Conservation (phyloP, 2,888 invertebrate genomes). For the Drosophila borborema region DNA sequence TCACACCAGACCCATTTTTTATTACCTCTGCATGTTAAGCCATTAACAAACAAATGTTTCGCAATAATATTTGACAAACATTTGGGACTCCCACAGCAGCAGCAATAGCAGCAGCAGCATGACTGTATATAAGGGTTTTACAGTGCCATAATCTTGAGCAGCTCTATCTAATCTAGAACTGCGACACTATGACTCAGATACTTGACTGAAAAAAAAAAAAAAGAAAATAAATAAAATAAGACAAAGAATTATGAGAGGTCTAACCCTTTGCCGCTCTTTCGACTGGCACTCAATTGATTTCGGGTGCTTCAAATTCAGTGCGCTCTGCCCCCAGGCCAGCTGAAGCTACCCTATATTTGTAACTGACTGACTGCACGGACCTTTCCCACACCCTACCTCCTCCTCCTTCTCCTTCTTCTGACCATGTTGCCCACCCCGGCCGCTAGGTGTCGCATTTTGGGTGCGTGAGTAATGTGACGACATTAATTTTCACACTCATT, state of each 20-base stretch:
- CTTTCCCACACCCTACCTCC: neutral
- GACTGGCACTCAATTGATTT: slow-evolving; percentile 48
- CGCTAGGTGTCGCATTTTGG: slow-evolving; percentile 39
- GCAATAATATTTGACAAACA: neutral
- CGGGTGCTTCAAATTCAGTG: slow-evolving; percentile 52
- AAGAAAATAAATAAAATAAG: slow-evolving; percentile 7
- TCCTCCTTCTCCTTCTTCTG: neutral
- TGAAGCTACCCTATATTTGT: slow-evolving; percentile 19
- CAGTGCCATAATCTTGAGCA: slow-evolving; percentile 2
- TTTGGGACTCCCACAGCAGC: slow-evolving; percentile 4
- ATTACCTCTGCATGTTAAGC: neutral
- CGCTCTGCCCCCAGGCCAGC: neutral
- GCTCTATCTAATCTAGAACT: slow-evolving; percentile 40
- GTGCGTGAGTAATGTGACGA: slow-evolving; percentile 81
- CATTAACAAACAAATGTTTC: neutral
- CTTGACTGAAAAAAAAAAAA: slow-evolving; percentile 5
- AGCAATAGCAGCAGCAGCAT: neutral
- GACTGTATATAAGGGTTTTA: neutral
- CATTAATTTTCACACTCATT: slow-evolving; percentile 81
- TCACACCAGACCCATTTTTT: no score
- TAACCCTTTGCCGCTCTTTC: slow-evolving; percentile 26
- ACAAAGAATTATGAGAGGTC: slow-evolving; percentile 1
- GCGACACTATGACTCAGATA: slow-evolving; percentile 41
- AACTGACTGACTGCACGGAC: slow-evolving; percentile 10
- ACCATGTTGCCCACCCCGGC: neutral